Base-by-base conservation (phyloP, 64 coral and sea anemone genomes). In the Porites lutea region DNA sequence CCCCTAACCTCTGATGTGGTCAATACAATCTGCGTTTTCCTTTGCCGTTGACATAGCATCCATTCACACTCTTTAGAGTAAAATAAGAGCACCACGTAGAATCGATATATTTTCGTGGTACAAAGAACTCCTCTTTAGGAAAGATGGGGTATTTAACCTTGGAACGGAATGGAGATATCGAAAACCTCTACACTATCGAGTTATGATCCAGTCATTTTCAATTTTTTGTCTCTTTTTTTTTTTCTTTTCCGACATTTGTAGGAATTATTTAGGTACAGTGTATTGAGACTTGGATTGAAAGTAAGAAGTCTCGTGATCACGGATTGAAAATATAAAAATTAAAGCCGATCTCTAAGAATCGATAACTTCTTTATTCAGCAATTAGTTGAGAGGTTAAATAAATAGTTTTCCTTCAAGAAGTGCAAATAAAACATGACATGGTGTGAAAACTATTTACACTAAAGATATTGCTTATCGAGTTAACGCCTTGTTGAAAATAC, bases 391-490 rank as follows among this genome's bases (percentile, higher is more conserved):
- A 1, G 47, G 10, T 63, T 84, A 63, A 21, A 51, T 67, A 68
- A 84, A 84, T 84, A 84, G 50, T 84, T 68, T 84, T 19, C 15
- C 48, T 19, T 6, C 64, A 8, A 58, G 12, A n/a, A 48, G 79
- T 65, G 59, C 45, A 50, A 84, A 84, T 64, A 84, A 65, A 84
- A 84, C 81, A 84, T 69, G 67, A 5, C 61, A 12, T 50, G 63
- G 81, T 84, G 81, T 51, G 81, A 84, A 47, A 37, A 37, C 27
- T 37, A 84, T 68, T 48, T 84, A 19, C 19, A 84, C 46, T 78
- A 78, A 78, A 78, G 46, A 68, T 47, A 67, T 84, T 46, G 13
- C 63, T 7, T 48, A 22, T 84, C 81, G 19, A n/a, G 63, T 84
- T 84, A 51, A 12, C 45, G 63, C 47, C 16, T 68, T 45, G 47